phyloP scores from a whole-genome alignment of 2,888 invertebrate genomes.

The Pseudococcus longispinus region DNA sequence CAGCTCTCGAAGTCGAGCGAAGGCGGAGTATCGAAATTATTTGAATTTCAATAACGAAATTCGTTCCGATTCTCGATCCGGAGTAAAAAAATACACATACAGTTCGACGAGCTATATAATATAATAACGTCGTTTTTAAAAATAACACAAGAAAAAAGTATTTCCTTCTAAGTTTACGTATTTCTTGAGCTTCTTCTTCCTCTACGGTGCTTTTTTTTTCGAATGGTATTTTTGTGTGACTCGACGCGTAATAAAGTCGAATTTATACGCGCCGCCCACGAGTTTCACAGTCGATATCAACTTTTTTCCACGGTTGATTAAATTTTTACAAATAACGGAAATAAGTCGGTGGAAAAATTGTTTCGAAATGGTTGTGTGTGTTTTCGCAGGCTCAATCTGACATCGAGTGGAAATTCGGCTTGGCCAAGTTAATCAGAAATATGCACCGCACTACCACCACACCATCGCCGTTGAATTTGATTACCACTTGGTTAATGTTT shows the following conservation, averaged over 20 bases:
- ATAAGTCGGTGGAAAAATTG: not conserved
- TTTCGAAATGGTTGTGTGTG: not conserved
- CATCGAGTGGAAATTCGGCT: conserved; percentile 99
- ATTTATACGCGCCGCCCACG: conserved; percentile 4
- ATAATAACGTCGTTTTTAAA: not conserved
- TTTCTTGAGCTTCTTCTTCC: not conserved
- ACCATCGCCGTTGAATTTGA: conserved; percentile 95
- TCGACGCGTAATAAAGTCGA: conserved; percentile 28
- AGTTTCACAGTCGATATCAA: conserved; percentile 24
- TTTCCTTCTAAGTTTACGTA: not conserved
- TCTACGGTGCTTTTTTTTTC: not conserved
- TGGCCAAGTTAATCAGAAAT: conserved; percentile 96
- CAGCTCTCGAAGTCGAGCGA: not conserved
- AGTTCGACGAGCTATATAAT: not conserved
- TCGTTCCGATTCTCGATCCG: not conserved
- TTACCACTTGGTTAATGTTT: conserved; percentile 92
- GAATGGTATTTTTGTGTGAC: not conserved
- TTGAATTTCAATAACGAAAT: conserved; percentile 7
- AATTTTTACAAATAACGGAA: not conserved
- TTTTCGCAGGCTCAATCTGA: conserved; percentile 92
- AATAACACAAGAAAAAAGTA: not conserved
- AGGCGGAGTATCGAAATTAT: not conserved
- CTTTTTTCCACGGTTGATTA: conserved; percentile 5
- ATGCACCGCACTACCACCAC: conserved; percentile 98
- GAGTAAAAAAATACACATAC: not conserved